phyloP scores from a whole-genome alignment of 2,113 vertebrate species.

The Pomatostomus ruficeps region DNA sequence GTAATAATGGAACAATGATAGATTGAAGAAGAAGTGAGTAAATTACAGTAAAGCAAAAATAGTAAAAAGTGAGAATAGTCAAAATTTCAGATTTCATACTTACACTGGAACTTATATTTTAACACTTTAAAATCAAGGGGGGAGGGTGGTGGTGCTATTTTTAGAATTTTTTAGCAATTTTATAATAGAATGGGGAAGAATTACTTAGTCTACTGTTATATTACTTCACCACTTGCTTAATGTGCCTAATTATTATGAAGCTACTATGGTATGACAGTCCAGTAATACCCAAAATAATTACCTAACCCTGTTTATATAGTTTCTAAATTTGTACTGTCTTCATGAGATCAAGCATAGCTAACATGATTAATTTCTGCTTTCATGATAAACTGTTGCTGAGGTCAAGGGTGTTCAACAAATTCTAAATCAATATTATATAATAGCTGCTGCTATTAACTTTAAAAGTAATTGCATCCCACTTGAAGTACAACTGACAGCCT shows the following conservation, averaged over 20 bases:
- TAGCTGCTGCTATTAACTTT: not conserved
- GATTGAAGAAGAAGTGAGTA: not conserved
- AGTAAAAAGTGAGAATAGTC: not conserved
- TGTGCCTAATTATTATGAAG: not conserved
- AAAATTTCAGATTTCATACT: not conserved
- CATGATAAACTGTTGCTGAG: not conserved
- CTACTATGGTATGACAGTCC: not conserved
- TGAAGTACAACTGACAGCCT: not conserved
- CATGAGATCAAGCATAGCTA: not conserved
- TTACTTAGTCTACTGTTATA: not conserved
- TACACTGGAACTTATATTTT: not conserved
- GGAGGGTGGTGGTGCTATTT: rapidly evolving
- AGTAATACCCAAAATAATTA: not conserved
- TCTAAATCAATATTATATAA: not conserved
- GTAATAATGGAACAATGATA: not conserved
- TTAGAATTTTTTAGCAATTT: not conserved
- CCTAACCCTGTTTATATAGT: not conserved
- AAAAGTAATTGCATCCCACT: not conserved
- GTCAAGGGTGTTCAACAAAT: not conserved
- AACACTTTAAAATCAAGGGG: rapidly evolving
- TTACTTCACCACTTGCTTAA: not conserved
- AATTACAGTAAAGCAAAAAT: not conserved
- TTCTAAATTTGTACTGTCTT: not conserved
- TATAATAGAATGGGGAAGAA: not conserved
- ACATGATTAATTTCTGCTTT: not conserved